Conservation (phyloP, 64 coral and sea anemone species). For the Montipora capricornis region DNA sequence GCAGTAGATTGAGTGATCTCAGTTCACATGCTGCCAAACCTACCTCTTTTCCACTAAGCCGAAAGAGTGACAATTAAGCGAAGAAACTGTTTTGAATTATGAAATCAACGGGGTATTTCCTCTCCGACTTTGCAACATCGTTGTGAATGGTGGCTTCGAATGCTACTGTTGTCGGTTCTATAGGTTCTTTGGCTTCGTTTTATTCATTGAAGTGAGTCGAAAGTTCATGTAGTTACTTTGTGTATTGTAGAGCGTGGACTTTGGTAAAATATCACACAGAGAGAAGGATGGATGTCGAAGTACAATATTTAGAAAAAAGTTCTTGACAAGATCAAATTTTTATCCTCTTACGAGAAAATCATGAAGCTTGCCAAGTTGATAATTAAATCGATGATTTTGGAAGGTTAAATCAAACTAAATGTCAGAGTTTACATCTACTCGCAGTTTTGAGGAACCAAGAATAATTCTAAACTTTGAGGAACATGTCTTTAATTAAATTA, state of each 20-base stretch:
- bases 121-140: not conserved
- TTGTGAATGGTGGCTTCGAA: not conserved
- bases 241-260: not conserved
- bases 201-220: not conserved
- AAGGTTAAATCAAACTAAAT: not conserved
- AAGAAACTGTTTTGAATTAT: not conserved
- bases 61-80: not conserved
- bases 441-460: not conserved
- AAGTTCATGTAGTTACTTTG: constrained; percentile 10
- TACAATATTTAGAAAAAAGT: not conserved
- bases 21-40: not conserved
- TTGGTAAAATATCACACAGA: not conserved
- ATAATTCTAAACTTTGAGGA: not conserved
- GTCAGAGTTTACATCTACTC: not conserved
- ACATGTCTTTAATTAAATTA: no score
- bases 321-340: not conserved
- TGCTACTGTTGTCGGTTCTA: not conserved
- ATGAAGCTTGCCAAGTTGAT: not conserved
- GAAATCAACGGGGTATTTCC: not conserved
- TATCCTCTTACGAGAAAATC: not conserved
- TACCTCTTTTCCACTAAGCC: not conserved
- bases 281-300: not conserved
- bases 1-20: no score
- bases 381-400: not conserved
- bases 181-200: not conserved